Base-by-base conservation (phyloP, 1,140 invertebrate species). In the Helicoverpa zea region DNA sequence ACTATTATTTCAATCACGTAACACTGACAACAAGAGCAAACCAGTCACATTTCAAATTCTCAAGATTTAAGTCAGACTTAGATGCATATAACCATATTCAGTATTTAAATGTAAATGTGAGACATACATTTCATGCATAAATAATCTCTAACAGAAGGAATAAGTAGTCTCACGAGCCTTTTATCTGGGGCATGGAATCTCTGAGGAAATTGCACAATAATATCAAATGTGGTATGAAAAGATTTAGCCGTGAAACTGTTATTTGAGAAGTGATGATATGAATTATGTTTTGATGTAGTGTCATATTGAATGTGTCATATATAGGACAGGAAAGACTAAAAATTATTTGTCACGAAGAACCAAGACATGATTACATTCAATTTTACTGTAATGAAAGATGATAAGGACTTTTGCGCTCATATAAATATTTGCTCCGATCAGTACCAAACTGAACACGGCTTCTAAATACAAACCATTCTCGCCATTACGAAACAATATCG, bases 71-170 rank as follows among this genome's bases (percentile, higher is more conserved):
- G 63, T 18, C 63, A 66, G 63, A n/a, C 64, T 68, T 47, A 30
- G 59, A 63, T 63, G 30, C 61, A 47, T 12, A 23, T n/a, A 12
- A 23, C 18, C 16, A 68, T n/a, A 66, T 16, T 35, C 16, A 49
- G 64, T 13, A 68, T 68, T 61, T 59, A 49, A 49, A 49, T 66
- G 63, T 66, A 47, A 47, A 66, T 68, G n/a, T 11, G 11, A 18
- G 12, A 23, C 64, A 68, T 49, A 68, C 64, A 68, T 68, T 68
- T 68, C 64, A 68, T 68, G 64, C 64, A 68, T 68, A 68, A 68
- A 68, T 68, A 68, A 68, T 68, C 43, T 68, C 11, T 43, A 68
- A 68, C 43, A 68, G 43, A 4, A 68, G 64, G 18, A 68, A 43
- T 49, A 49, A 68, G 64, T 68, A 68, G 43, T 68, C 64, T 51